These are phyloP conservation scores for Patella caerulea DNA, from an alignment of 2,888 invertebrate species.

Conservation along the genomic window DNA sequence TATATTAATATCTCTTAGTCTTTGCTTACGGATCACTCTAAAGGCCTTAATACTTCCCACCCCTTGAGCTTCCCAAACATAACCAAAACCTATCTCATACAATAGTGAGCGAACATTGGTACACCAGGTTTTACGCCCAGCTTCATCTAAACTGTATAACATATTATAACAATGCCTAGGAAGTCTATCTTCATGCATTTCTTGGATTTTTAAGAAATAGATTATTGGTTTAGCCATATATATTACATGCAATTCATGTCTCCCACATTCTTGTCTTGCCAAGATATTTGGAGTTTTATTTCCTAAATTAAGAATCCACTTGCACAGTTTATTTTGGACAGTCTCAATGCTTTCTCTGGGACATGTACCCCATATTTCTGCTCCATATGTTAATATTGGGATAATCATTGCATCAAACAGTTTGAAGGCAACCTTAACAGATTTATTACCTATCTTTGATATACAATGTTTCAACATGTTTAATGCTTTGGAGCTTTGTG, in stretches of 20 bases:
- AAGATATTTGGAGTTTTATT: slow-evolving; percentile 5
- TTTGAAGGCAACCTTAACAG: slow-evolving; percentile 6
- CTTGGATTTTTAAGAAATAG: slow-evolving; percentile 9
- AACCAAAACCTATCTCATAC: slow-evolving; percentile 7
- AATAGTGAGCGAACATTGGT: slow-evolving; percentile 7
- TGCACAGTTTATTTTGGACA: slow-evolving; percentile 1
- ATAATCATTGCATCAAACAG: slow-evolving; percentile 7
- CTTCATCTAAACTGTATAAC: not conserved
- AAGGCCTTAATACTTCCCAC: slow-evolving; percentile 3
- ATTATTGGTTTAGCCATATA: slow-evolving; percentile 8
- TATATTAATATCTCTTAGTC: not conserved
- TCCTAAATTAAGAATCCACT: not conserved
- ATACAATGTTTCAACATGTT: slow-evolving; percentile 3
- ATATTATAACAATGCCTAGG: slow-evolving; percentile 1
- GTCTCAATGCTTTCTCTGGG: slow-evolving; percentile 3
- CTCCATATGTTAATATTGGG: slow-evolving; percentile 8
- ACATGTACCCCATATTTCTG: slow-evolving; percentile 8
- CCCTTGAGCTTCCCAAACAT: not conserved
- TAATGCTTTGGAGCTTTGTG: slow-evolving; percentile 2
- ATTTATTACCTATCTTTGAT: slow-evolving; percentile 2
- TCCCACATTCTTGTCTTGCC: slow-evolving; percentile 3
- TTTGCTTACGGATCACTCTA: not conserved
- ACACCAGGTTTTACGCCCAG: slow-evolving; percentile 6
- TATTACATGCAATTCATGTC: slow-evolving; percentile 8
- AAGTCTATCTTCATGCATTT: slow-evolving; percentile 8